These are phyloP conservation scores for Enteromius argenteus DNA, from an alignment of 2,797 vertebrate species.

Conservation along the genomic window DNA sequence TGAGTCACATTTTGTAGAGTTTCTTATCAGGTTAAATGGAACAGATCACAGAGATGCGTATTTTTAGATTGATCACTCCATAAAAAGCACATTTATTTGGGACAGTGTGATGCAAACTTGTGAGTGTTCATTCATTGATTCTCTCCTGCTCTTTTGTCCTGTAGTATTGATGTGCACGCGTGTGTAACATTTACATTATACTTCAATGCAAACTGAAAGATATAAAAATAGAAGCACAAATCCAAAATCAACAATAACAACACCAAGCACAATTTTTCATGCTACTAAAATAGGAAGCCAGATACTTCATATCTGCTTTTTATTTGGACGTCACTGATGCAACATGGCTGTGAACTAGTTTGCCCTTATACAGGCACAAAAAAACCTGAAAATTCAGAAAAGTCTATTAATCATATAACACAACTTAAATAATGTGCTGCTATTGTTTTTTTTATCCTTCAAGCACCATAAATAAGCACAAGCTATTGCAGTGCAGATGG, in stretches of 20 bases:
- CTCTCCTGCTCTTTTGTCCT: background rate
- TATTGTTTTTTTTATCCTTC: background rate
- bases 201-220: background rate
- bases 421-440: background rate
- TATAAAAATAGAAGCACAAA: background rate
- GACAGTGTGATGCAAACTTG: constrained; percentile 21
- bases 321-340: background rate
- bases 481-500: background rate
- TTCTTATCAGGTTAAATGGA: constrained; percentile 72
- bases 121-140: constrained; percentile 6
- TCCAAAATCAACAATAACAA: background rate
- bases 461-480: background rate
- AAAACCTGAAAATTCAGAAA: background rate
- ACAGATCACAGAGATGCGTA: constrained; percentile 67
- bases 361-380: background rate
- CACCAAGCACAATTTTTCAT: background rate
- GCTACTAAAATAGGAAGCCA: background rate
- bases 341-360: background rate
- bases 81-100: constrained; percentile 65
- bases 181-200: background rate
- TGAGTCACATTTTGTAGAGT: constrained; percentile 64
- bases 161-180: background rate
- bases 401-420: background rate
- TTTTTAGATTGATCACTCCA: constrained; percentile 72
- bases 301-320: constrained; percentile 1